A percentile compares a stretch with the other conserved stretches of the same genome.
These are phyloP conservation scores for Conus canariensis DNA, from an alignment of 2,888 invertebrate species.

Conservation along the genomic window DNA sequence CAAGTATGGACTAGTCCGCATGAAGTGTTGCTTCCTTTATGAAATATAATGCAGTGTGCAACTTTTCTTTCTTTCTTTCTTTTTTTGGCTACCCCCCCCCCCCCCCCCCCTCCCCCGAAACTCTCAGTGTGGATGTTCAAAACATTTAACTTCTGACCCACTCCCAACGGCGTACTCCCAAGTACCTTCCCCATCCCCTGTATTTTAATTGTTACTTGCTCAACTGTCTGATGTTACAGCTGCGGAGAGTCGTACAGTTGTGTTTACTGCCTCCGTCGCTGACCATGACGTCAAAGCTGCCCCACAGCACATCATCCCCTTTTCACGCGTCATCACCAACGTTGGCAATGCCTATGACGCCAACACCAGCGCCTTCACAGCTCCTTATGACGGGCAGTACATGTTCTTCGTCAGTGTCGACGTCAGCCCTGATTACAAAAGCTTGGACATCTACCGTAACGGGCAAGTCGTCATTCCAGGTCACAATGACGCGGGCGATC, in stretches of 20 bases:
- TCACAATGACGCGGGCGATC: conserved; percentile 22
- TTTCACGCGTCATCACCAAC: conserved; percentile 59
- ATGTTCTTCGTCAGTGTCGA: conserved; percentile 26
- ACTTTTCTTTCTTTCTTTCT: no score
- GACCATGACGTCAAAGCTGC: background rate
- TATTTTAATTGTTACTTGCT: no score
- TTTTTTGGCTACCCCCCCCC: no score
- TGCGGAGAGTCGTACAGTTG: background rate
- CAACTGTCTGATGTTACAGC: background rate
- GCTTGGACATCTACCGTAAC: background rate
- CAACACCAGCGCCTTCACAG: conserved; percentile 47
- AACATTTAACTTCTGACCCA: no score
- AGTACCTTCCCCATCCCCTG: no score
- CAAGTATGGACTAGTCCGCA: no score
- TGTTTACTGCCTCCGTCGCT: background rate
- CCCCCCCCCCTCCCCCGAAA: no score
- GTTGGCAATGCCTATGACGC: conserved; percentile 57
- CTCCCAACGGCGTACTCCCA: no score
- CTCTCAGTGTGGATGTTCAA: no score
- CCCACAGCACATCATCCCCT: conserved; percentile 46
- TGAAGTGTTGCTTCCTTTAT: no score
- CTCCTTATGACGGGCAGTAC: conserved; percentile 17
- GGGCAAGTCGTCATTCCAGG: background rate
- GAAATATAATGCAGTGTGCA: no score
- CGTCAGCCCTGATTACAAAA: conserved; percentile 2